These are phyloP conservation scores for Oxyruncus cristatus DNA, from an alignment of 2,113 vertebrate genomes.

Conservation along the genomic window DNA sequence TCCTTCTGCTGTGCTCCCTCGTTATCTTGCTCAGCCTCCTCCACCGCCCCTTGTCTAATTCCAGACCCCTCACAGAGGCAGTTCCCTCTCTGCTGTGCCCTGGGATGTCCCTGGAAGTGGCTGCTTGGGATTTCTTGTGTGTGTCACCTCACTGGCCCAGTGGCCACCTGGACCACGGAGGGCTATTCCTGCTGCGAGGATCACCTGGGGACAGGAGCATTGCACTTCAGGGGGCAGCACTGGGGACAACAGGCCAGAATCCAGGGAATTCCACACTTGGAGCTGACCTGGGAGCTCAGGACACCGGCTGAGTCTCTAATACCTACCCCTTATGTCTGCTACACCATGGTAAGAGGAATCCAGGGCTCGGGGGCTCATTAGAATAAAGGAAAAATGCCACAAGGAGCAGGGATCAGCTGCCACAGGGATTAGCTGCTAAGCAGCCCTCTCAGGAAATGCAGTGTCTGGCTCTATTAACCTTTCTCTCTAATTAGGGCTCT, in stretches of 20 bases:
- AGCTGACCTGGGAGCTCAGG: not conserved
- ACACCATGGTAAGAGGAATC: accelerated
- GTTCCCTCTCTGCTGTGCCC: not conserved
- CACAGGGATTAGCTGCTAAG: not conserved
- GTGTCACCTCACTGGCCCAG: not conserved
- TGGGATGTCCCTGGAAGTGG: not conserved
- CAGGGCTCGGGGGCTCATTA: not conserved
- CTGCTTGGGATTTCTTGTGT: not conserved
- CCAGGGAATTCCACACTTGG: not conserved
- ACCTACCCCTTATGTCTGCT: not conserved
- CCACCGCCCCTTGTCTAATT: not conserved
- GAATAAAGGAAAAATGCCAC: not conserved
- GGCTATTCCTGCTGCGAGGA: not conserved
- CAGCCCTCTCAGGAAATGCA: not conserved
- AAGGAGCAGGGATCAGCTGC: not conserved
- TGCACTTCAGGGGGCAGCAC: not conserved
- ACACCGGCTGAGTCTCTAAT: not conserved
- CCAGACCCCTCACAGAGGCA: not conserved
- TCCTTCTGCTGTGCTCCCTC: not conserved
- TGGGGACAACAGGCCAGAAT: too few species aligned
- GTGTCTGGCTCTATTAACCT: not conserved
- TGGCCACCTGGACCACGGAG: not conserved
- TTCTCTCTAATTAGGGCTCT: not conserved
- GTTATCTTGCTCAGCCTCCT: not conserved
- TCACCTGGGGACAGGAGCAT: not conserved